Conservation (phyloP, 2,888 invertebrate genomes). For the Chelonus formosanus region DNA sequence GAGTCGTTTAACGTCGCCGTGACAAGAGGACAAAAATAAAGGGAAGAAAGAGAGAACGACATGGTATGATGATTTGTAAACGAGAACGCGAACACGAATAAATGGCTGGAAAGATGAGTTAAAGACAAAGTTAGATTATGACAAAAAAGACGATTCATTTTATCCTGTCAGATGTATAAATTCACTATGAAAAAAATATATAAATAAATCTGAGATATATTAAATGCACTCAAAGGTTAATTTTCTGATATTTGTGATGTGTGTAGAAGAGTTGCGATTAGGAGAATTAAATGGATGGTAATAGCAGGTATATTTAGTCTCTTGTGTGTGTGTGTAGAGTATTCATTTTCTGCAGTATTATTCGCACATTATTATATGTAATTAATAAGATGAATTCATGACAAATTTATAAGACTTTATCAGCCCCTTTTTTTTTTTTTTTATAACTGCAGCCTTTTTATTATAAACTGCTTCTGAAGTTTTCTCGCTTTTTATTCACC, state of each 20-base stretch:
- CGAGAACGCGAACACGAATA: constrained; percentile 16
- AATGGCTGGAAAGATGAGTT: neutral
- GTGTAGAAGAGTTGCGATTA: neutral
- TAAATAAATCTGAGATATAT: no score
- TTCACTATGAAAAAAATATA: neutral
- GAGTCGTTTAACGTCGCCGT: constrained; percentile 50
- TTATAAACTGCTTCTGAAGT: no score
- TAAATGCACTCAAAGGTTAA: no score
- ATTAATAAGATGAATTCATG: no score
- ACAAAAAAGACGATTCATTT: neutral
- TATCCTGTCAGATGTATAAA: no score
- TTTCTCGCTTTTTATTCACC: no score
- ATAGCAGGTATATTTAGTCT: no score
- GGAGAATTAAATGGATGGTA: constrained; percentile 8
- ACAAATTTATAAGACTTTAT: no score
- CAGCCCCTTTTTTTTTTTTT: no score
- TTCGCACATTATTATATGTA: no score
- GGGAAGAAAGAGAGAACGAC: constrained; percentile 38
- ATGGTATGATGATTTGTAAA: constrained; percentile 31
- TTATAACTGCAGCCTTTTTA: no score
- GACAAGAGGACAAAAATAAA: constrained; percentile 31
- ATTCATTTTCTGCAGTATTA: neutral
- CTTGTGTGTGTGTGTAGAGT: constrained; percentile 2
- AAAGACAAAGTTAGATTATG: constrained; percentile 1
- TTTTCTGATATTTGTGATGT: no score